Conservation (phyloP, 2,888 invertebrate genomes). For the Orthonevra nobilis region DNA sequence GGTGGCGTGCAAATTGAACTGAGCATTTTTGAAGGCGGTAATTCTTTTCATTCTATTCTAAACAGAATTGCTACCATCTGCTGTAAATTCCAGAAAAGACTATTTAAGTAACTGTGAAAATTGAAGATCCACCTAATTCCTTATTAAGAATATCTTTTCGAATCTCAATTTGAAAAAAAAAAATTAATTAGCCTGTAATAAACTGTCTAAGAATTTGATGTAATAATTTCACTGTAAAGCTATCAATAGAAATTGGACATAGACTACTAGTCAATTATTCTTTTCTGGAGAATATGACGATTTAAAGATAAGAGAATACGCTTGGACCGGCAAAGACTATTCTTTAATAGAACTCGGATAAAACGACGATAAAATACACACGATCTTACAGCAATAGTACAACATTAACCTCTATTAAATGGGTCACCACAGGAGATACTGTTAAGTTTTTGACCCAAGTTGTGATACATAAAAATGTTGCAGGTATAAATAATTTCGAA, state of each 20-base stretch:
- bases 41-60: not conserved
- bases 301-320: too few relatives aligned
- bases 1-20: not conserved
- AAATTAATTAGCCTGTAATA: not conserved
- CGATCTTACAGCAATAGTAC: conserved; percentile 5
- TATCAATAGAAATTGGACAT: too few relatives aligned
- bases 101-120: not conserved
- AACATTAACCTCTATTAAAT: not conserved
- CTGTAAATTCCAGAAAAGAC: not conserved
- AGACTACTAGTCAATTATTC: too few relatives aligned
- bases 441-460: conserved; percentile 15
- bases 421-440: not conserved
- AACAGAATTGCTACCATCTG: not conserved
- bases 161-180: not conserved
- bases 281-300: too few relatives aligned
- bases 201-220: not conserved
- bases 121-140: not conserved
- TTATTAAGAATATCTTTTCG: conserved; percentile 7
- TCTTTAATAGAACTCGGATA: not conserved
- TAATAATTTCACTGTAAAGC: not conserved
- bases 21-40: not conserved
- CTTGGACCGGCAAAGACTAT: not conserved
- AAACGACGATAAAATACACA: not conserved
- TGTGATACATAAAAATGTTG: not conserved
- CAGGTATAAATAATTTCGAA: too few relatives aligned